Evolutionary conservation across 2,888 invertebrate genomes (phyloP).

Genomic region (Melanargia galathea): DNA sequence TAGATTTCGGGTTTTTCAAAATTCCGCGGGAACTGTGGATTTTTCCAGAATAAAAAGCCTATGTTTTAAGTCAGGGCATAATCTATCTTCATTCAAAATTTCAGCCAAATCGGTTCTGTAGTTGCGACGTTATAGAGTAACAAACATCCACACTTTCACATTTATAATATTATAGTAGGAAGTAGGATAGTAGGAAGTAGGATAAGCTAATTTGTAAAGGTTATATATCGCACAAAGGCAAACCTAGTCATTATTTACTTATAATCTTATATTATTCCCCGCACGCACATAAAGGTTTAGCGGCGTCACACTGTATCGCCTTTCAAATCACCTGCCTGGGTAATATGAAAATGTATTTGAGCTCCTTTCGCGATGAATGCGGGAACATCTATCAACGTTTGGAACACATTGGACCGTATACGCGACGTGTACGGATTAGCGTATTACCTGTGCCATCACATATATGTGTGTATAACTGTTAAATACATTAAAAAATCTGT

Average conservation of each 20-base stretch:
- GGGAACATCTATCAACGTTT: slow-evolving; percentile 36
- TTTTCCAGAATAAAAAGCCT: too few species aligned
- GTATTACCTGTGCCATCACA: slow-evolving; percentile 10
- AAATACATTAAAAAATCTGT: too few species aligned
- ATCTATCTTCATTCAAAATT: too few species aligned
- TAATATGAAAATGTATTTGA: slow-evolving; percentile 34
- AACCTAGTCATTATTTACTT: slow-evolving; percentile 36
- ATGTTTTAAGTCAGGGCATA: too few species aligned
- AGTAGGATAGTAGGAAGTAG: too few species aligned
- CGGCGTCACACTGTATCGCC: slow-evolving; percentile 38
- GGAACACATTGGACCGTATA: slow-evolving; percentile 32
- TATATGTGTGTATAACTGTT: slow-evolving; percentile 23
- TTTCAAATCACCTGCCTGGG: slow-evolving; percentile 25
- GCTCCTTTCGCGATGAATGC: slow-evolving; percentile 34
- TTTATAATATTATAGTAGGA: too few species aligned
- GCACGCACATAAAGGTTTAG: slow-evolving; percentile 30
- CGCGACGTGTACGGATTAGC: slow-evolving; percentile 27
- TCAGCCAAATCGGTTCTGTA: too few species aligned
- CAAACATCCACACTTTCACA: too few species aligned
- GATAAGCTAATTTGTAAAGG: slow-evolving; percentile 11
- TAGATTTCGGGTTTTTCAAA: too few species aligned
- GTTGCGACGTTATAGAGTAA: too few species aligned
- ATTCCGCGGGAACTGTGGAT: too few species aligned
- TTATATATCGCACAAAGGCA: background rate
- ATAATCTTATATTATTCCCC: slow-evolving; percentile 10